These are phyloP conservation scores for Rhopilema esculentum DNA, from an alignment of 30 jellyfish, hydroid and myxozoan genomes.

Conservation along the genomic window DNA sequence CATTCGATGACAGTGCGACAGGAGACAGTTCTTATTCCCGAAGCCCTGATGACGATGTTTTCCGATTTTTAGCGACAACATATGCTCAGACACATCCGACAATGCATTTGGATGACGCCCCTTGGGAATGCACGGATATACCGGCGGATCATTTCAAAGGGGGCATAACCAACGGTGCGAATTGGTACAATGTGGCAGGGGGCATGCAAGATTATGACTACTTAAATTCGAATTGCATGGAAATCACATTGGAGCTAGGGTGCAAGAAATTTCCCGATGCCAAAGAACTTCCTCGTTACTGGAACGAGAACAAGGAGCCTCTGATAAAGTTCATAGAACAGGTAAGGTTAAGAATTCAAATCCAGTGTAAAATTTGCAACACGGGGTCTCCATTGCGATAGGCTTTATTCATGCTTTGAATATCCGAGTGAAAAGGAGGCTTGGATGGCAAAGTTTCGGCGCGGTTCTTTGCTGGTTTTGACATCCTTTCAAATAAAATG, in stretches of 20 bases:
- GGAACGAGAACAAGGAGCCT: conserved; percentile 91
- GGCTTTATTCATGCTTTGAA: no score
- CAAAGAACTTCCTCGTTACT: conserved; percentile 84
- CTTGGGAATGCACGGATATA: conserved; percentile 96
- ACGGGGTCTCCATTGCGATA: no score
- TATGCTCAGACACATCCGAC: conserved; percentile 91
- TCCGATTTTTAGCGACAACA: conserved; percentile 77
- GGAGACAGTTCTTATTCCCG: conserved; percentile 79
- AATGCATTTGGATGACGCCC: conserved; percentile 93
- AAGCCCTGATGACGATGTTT: conserved; percentile 94
- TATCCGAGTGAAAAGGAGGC: no score
- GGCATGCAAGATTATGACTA: conserved; percentile 98
- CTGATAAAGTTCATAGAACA: conserved; percentile 83
- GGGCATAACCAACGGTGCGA: conserved; percentile 97
- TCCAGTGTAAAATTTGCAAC: no score
- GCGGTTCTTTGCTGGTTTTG: no score
- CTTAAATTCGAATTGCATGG: conserved; percentile 88
- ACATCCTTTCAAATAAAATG: no score
- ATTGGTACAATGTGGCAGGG: conserved; percentile 98
- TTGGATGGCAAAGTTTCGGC: no score
- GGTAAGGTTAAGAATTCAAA: conserved; percentile 56
- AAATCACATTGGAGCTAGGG: conserved; percentile 94
- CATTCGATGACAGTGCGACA: conserved; percentile 83
- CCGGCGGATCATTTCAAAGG: conserved; percentile 97
- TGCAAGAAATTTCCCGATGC: conserved; percentile 95